A percentile compares a stretch with the other conserved stretches of the same genome.
Conservation (phyloP, 2,888 invertebrate species). For the Lasius platythorax region DNA sequence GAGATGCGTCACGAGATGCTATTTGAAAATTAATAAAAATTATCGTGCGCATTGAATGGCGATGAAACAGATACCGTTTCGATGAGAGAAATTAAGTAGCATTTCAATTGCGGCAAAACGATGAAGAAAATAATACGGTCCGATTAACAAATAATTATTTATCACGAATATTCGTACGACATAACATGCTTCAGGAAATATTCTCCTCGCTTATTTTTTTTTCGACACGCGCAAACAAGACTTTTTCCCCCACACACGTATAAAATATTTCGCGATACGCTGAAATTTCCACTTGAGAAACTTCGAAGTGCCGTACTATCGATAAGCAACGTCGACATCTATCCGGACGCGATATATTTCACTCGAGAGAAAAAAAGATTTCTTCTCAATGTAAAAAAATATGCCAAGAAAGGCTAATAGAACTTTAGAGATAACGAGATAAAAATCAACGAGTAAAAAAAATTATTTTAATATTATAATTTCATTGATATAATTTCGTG, state of each 20-base stretch:
- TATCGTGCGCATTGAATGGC: not conserved
- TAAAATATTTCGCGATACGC: conserved; percentile 23
- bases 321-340: conserved; percentile 39
- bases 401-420: not conserved
- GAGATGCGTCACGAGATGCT: not conserved
- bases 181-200: not conserved
- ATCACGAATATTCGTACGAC: not conserved
- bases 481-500: not conserved
- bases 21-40: conserved; percentile 7
- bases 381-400: not conserved
- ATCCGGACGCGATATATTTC: conserved; percentile 33
- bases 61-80: not conserved
- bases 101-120: not conserved
- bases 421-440: not conserved
- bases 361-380: conserved; percentile 4
- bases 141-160: conserved; percentile 5
- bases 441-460: not conserved
- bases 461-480: too few relatives aligned
- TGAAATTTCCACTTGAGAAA: conserved; percentile 50
- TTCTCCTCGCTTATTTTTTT: not conserved
- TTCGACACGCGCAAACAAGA: not conserved
- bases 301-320: conserved; percentile 38
- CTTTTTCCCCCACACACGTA: not conserved
- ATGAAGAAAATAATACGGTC: conserved; percentile 1
- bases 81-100: not conserved